Evolutionary conservation across 2,888 invertebrate species (phyloP).

Genomic region (Drosophila mayaguana): DNA sequence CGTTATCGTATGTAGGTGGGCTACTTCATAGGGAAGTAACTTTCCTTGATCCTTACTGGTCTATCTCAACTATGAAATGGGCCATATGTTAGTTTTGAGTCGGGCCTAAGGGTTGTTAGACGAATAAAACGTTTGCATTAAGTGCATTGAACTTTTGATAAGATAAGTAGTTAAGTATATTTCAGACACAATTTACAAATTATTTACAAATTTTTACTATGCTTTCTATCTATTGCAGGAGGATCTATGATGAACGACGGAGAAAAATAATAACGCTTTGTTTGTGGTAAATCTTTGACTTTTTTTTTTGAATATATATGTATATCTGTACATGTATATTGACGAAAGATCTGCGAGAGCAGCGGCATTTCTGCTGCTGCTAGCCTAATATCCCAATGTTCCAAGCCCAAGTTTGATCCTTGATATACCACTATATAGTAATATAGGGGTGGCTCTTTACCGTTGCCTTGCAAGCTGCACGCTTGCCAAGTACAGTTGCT

Average conservation of each 20-base stretch:
- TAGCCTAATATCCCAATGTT: conserved; percentile 23
- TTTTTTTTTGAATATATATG: not conserved
- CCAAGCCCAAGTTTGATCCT: conserved; percentile 59
- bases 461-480: conserved; percentile 69
- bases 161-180: conserved; percentile 8
- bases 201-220: conserved; percentile 19
- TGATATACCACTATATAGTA: conserved; percentile 18
- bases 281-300: conserved; percentile 78
- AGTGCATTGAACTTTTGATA: conserved; percentile 71
- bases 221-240: conserved; percentile 73
- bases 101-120: conserved; percentile 50
- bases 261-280: conserved; percentile 84
- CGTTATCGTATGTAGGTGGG: conserved; percentile 60
- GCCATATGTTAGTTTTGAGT: conserved; percentile 60
- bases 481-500: conserved; percentile 64
- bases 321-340: not conserved
- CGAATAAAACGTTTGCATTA: conserved; percentile 21
- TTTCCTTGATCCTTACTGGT: conserved; percentile 52
- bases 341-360: conserved; percentile 30
- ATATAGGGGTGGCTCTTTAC: conserved; percentile 67
- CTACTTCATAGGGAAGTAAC: conserved; percentile 39
- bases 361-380: conserved; percentile 45
- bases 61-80: conserved; percentile 37
- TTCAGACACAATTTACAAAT: not conserved
- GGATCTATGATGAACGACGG: conserved; percentile 84